Percentiles rank a stretch among this genome's conserved stretches.
Evolutionary conservation across 2,113 vertebrate species (phyloP).

Genomic region (Cololabis saira): DNA sequence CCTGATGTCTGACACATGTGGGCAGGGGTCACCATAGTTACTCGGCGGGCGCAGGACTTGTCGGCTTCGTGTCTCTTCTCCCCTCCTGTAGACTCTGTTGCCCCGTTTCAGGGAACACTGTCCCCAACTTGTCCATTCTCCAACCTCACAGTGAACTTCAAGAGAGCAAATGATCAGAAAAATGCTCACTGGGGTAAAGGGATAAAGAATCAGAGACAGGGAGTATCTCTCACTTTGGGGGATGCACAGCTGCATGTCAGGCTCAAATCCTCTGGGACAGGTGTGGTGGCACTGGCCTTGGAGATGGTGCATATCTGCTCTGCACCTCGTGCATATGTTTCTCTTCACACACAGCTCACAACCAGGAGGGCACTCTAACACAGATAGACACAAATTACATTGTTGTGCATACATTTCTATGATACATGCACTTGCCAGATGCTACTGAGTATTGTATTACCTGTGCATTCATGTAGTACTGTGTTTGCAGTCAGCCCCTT

Average conservation of each 20-base stretch:
- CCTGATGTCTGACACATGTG: constrained; percentile 80
- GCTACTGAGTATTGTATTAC: constrained; percentile 46
- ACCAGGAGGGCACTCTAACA: constrained; percentile 88
- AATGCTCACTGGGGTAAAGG: not conserved
- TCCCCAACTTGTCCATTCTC: constrained; percentile 87
- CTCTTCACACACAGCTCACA: constrained; percentile 90
- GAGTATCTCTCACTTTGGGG: constrained; percentile 79
- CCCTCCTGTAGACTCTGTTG: constrained; percentile 79
- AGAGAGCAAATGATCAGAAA: constrained; percentile 37
- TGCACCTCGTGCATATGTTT: constrained; percentile 89
- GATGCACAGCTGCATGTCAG: constrained; percentile 86
- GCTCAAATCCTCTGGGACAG: constrained; percentile 86
- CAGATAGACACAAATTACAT: constrained; percentile 31
- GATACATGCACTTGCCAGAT: too few species aligned
- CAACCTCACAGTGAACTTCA: constrained; percentile 87
- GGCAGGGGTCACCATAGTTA: constrained; percentile 80
- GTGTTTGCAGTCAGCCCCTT: constrained; percentile 85
- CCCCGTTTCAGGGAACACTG: constrained; percentile 85
- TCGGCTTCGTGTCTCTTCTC: constrained; percentile 84
- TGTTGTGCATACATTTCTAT: not conserved
- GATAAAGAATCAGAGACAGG: not conserved
- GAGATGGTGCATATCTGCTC: constrained; percentile 86
- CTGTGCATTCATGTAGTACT: constrained; percentile 86
- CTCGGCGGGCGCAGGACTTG: constrained; percentile 81
- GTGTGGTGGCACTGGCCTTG: constrained; percentile 88